Percentiles rank a stretch among this genome's conserved stretches.
phyloP scores from a whole-genome alignment of 2,888 invertebrate species.

The Thymelicus acteon region DNA sequence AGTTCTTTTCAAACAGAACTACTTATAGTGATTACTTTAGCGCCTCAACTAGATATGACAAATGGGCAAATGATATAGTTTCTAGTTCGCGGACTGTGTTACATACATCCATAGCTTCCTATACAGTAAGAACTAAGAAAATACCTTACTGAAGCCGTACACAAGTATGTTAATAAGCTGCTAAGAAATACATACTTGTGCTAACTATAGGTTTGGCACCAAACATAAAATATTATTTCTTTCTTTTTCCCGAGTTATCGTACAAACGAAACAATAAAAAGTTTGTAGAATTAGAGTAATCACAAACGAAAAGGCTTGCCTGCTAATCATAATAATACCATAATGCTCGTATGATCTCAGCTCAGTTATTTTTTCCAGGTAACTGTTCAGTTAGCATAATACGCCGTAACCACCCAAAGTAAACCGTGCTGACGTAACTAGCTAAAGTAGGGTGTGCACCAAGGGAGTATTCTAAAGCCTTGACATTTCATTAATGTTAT shows the following conservation, averaged over 20 bases:
- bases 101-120: neutral
- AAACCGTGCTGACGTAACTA: conserved; percentile 52
- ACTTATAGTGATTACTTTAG: too few relatives aligned
- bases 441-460: conserved; percentile 42
- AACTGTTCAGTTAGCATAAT: conserved; percentile 47
- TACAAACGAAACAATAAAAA: neutral
- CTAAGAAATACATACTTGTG: conserved; percentile 7
- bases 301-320: neutral
- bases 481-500: conserved; percentile 53
- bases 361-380: conserved; percentile 44
- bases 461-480: conserved; percentile 46
- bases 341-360: conserved; percentile 12
- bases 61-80: neutral
- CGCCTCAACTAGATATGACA: neutral
- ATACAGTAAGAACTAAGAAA: conserved; percentile 15
- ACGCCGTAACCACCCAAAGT: conserved; percentile 65
- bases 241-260: neutral
- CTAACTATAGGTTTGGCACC: neutral
- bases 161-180: conserved; percentile 27
- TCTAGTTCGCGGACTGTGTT: too few relatives aligned
- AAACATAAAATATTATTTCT: neutral
- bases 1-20: too few relatives aligned
- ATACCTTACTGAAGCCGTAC: conserved; percentile 30
- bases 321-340: conserved; percentile 12
- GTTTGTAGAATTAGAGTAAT: conserved; percentile 4